Base-by-base conservation (phyloP, 1,140 invertebrate species). In the Choristoneura fumiferana region DNA sequence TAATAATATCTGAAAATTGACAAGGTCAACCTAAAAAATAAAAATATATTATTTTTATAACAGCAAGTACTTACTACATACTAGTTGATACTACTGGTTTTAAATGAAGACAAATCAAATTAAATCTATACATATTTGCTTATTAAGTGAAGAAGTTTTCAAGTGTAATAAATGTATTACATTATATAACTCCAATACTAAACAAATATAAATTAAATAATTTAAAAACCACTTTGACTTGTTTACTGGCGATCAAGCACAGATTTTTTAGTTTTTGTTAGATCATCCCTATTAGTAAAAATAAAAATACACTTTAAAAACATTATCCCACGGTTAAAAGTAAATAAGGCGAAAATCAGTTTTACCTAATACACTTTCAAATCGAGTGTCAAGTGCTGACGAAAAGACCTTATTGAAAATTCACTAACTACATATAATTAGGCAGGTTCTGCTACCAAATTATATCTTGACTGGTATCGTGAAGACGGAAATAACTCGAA, bases 21-120 rank as follows among this genome's bases (percentile, higher is more conserved):
- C 43, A 18, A 49, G 43, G 84, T 81, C 84, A 78, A 81, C 77
- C 84, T 86, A 86, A 86, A 87, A 86, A 86, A 87, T 84, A 86
- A 87, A 84, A 84, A 86, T 85, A 86, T 86, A 85, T 85, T 78
- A 81, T 73, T 71, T 78, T 59, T 83, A 76, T 83, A 85, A 85
- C 83, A 83, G 73, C 83, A 22, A 17, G 37, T 43, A 76, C 77
- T 75, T 79, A 78, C 71, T 81, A 80, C 75, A 62, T 76, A 74
- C 69, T 78, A 84, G 67, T 57, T 55, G 72, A 62, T 76, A 74
- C 69, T 78, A 84, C 67, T 57, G 57, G 72, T 63, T 70, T 57
- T 72, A 54, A 54, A 54, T 12, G 14, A 54, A 43, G 12, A 43
- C 8, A 40, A 54, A 43, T 54, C 22, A 65, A 77, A 65, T 63